Evolutionary conservation across 1,140 invertebrate species (phyloP).

Genomic region (Sarcophaga peregrina): DNA sequence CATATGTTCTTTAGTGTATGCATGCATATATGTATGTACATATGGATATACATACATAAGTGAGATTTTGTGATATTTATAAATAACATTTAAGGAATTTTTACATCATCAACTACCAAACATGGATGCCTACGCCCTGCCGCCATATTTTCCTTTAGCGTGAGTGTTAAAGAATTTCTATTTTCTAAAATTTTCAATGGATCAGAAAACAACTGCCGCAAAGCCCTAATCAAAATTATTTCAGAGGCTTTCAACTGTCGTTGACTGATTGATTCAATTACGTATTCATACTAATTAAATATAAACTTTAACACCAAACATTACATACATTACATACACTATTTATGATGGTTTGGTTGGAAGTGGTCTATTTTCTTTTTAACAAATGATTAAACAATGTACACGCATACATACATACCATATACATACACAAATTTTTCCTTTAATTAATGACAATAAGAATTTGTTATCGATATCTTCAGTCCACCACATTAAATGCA

Average conservation of each 20-base stretch:
- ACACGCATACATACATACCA: too few relatives aligned
- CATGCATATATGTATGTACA: too few relatives aligned
- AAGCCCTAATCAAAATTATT: background rate
- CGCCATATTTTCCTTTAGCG: slow-evolving; percentile 62
- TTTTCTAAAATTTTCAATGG: background rate
- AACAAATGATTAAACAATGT: too few relatives aligned
- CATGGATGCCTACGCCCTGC: slow-evolving; percentile 62
- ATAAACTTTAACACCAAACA: background rate
- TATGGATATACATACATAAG: background rate
- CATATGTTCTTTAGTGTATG: too few relatives aligned
- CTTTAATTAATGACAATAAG: too few relatives aligned
- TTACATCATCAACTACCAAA: background rate
- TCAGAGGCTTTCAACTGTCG: slow-evolving; percentile 1
- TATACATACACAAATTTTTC: too few relatives aligned
- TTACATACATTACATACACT: too few relatives aligned
- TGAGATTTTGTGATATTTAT: background rate
- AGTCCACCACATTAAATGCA: too few relatives aligned
- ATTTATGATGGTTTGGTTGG: too few relatives aligned
- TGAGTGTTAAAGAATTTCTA: slow-evolving; percentile 50
- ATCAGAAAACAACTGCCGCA: background rate
- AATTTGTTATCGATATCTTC: too few relatives aligned
- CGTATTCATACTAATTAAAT: background rate
- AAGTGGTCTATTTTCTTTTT: too few relatives aligned
- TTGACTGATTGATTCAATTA: background rate
- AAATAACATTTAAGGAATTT: background rate